phyloP scores from a whole-genome alignment of 2,113 vertebrate species.

The Hyla sarda region DNA sequence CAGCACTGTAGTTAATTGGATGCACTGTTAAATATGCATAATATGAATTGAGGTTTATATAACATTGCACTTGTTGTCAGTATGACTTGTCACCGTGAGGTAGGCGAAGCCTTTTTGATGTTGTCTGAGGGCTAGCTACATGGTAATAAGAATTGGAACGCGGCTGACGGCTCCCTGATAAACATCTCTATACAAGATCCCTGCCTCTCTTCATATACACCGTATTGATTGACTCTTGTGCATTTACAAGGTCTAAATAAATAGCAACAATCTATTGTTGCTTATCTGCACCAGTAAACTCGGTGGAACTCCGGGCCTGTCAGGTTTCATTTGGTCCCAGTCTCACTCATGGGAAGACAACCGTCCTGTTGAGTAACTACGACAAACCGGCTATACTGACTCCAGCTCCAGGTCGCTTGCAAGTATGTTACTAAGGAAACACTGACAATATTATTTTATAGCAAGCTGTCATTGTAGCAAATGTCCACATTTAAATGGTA shows the following conservation, averaged over 20 bases:
- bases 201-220: slow-evolving; percentile 71
- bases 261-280: slow-evolving; percentile 65
- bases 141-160: slow-evolving; percentile 71
- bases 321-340: slow-evolving; percentile 49
- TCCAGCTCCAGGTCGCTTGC: not conserved
- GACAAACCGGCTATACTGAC: not conserved
- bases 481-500: too few species aligned
- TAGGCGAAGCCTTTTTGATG: slow-evolving; percentile 65
- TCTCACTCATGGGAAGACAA: slow-evolving; percentile 40
- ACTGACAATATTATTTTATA: too few species aligned
- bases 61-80: slow-evolving; percentile 77
- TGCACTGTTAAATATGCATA: slow-evolving; percentile 74
- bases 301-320: slow-evolving; percentile 37
- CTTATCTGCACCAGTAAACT: slow-evolving; percentile 65
- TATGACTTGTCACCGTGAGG: slow-evolving; percentile 72
- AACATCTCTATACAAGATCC: slow-evolving; percentile 77
- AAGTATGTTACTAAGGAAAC: too few species aligned
- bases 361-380: not conserved
- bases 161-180: slow-evolving; percentile 79
- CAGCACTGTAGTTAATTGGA: slow-evolving; percentile 76
- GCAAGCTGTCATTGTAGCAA: too few species aligned
- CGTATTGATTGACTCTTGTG: slow-evolving; percentile 75
- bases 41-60: slow-evolving; percentile 73
- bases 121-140: slow-evolving; percentile 67
- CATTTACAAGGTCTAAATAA: slow-evolving; percentile 71